phyloP scores from a whole-genome alignment of 2,797 vertebrate species.

The Tadarida brasiliensis region DNA sequence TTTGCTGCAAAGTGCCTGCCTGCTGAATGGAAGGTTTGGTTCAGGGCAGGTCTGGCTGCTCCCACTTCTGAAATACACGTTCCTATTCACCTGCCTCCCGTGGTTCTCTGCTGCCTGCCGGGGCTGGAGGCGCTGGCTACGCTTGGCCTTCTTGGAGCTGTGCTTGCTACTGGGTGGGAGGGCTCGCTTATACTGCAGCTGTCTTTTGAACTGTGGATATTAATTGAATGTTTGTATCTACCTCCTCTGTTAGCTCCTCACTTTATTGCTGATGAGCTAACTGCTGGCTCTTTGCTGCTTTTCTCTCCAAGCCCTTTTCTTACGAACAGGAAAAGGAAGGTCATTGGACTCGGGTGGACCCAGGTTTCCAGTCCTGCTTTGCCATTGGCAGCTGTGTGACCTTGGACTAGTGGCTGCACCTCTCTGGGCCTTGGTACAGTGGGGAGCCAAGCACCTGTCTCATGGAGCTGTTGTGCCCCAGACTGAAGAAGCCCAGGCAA shows the following conservation, averaged over 20 bases:
- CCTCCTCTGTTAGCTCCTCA: not conserved
- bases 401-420: not conserved
- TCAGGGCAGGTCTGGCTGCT: not conserved
- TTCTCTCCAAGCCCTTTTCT: not conserved
- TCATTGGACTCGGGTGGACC: not conserved
- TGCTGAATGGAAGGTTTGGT: not conserved
- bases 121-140: not conserved
- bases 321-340: not conserved
- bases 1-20: not conserved
- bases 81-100: not conserved
- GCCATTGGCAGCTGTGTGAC: not conserved
- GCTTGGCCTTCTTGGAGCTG: not conserved
- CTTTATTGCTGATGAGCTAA: not conserved
- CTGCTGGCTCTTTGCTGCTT: not conserved
- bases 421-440: not conserved
- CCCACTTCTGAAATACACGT: not conserved
- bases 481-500: not conserved
- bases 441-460: not conserved
- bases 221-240: fast-evolving
- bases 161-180: not conserved
- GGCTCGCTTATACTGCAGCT: not conserved
- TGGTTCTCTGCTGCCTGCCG: not conserved
- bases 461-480: not conserved
- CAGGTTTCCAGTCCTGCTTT: not conserved
- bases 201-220: not conserved